These are phyloP conservation scores for Clitarchus hookeri DNA, from an alignment of 2,888 invertebrate genomes.

Conservation along the genomic window DNA sequence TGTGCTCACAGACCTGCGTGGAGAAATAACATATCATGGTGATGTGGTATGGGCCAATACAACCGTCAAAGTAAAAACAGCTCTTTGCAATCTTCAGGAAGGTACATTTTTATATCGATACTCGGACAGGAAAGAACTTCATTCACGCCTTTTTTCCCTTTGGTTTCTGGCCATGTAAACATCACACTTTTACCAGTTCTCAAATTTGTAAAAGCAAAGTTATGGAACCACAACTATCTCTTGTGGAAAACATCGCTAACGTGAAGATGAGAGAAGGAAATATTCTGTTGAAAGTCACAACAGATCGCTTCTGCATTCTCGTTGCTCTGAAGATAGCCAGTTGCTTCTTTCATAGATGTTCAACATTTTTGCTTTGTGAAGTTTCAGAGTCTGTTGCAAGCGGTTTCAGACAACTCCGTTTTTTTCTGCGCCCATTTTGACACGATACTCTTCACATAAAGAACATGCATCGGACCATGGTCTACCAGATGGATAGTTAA, in stretches of 20 bases:
- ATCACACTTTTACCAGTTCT: not conserved
- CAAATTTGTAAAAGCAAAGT: constrained; percentile 1
- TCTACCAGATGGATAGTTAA: not conserved
- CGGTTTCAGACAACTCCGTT: not conserved
- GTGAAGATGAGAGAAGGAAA: not conserved
- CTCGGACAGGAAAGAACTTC: not conserved
- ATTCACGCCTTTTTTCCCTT: not conserved
- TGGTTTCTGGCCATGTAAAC: not conserved
- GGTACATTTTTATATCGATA: not conserved
- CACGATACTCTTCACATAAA: not conserved
- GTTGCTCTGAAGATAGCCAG: not conserved
- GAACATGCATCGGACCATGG: not conserved
- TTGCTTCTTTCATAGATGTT: not conserved
- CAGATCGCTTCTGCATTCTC: not conserved
- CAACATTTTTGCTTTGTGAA: not conserved
- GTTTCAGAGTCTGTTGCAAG: not conserved
- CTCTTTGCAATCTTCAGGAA: not conserved
- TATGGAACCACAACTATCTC: not conserved
- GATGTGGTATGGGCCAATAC: not conserved
- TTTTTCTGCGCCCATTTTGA: not conserved
- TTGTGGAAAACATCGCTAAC: not conserved
- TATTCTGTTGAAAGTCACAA: not conserved
- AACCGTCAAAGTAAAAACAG: not conserved
- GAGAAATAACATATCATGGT: not conserved
- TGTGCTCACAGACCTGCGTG: not conserved